Evolutionary conservation across 2,888 invertebrate genomes (phyloP).

Genomic region (Sialis fuliginosa): DNA sequence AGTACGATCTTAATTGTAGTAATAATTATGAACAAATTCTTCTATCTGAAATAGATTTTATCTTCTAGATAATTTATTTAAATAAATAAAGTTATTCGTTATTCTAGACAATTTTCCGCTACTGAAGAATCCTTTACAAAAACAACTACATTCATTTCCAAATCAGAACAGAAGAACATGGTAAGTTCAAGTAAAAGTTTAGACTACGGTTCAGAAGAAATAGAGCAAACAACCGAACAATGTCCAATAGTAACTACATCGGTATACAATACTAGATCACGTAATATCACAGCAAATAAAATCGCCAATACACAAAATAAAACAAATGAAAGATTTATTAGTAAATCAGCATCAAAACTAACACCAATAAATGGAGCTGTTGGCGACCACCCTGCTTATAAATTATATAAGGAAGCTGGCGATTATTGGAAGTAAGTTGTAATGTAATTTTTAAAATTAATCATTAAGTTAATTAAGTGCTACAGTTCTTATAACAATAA

Average conservation of each 20-base stretch:
- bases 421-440: slow-evolving; percentile 71
- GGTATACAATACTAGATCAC: no score
- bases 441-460: background rate
- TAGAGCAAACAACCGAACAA: no score
- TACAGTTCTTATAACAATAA: background rate
- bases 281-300: no score
- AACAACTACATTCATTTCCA: background rate
- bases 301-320: no score
- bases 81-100: background rate
- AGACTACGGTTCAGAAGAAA: slow-evolving; percentile 46
- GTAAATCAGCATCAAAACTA: no score
- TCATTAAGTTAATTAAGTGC: background rate
- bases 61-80: no score
- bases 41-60: no score
- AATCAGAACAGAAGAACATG: background rate
- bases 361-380: slow-evolving; percentile 26
- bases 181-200: slow-evolving; percentile 26
- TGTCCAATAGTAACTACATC: no score
- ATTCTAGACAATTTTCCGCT: background rate
- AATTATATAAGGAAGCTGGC: slow-evolving; percentile 57
- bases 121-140: background rate
- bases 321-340: no score
- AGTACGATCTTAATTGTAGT: background rate
- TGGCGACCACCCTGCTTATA: slow-evolving; percentile 44
- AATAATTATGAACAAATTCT: no score